Evolutionary conservation across 2,888 invertebrate genomes (phyloP).

Genomic region (Pachycephus smyrnensis): DNA sequence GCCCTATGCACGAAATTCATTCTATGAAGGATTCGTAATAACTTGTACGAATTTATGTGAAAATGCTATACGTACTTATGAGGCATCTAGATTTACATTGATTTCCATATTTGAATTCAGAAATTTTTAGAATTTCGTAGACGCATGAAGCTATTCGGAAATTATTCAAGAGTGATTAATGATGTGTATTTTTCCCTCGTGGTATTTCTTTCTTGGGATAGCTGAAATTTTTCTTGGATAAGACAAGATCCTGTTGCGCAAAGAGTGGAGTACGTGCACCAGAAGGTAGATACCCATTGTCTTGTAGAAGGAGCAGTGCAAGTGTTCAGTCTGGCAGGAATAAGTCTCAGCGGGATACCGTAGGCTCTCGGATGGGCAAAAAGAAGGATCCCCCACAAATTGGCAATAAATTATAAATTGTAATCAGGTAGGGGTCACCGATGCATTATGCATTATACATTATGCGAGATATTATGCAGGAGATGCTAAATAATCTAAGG

Average conservation of each 20-base stretch:
- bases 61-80: not conserved
- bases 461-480: not conserved
- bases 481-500: not conserved
- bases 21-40: conserved; percentile 34
- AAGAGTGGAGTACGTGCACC: not conserved
- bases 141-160: not conserved
- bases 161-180: not conserved
- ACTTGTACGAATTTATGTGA: conserved; percentile 3
- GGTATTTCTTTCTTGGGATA: not conserved
- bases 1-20: conserved; percentile 42
- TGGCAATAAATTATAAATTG: conserved; percentile 52
- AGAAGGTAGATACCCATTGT: not conserved
- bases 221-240: not conserved
- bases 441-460: conserved; percentile 47
- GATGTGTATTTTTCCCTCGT: not conserved
- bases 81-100: not conserved
- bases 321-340: conserved; percentile 11
- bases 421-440: conserved; percentile 44
- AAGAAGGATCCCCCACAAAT: conserved; percentile 39
- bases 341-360: conserved; percentile 12
- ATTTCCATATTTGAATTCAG: not conserved
- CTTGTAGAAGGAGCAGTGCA: conserved; percentile 9
- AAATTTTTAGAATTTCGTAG: not conserved
- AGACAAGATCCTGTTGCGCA: not conserved
- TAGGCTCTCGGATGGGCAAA: conserved; percentile 2